Evolutionary conservation across 2,888 invertebrate species (phyloP).

Genomic region (Nomada fabriciana): DNA sequence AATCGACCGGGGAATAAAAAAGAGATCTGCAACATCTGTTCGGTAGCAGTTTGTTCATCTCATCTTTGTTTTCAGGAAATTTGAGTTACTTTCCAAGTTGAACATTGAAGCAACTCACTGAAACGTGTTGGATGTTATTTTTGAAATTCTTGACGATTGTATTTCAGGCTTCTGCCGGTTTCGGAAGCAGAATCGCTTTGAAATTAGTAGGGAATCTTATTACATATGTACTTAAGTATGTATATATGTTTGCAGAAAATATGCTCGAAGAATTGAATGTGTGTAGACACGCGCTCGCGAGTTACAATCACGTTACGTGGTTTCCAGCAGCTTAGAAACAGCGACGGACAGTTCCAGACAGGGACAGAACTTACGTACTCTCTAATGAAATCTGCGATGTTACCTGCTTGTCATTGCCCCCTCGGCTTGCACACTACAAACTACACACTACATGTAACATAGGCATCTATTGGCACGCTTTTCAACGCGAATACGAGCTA

Average conservation of each 20-base stretch:
- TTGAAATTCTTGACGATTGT: neutral
- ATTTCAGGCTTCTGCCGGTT: neutral
- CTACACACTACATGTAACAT: neutral
- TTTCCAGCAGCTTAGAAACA: conserved; percentile 49
- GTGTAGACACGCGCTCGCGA: conserved; percentile 29
- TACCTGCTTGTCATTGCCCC: conserved; percentile 64
- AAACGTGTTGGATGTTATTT: neutral
- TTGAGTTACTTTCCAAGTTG: neutral
- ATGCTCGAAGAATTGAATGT: conserved; percentile 59
- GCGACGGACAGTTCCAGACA: conserved; percentile 13
- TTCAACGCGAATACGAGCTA: conserved; percentile 22
- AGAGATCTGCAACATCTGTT: neutral
- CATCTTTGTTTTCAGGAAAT: neutral
- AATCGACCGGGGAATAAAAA: neutral
- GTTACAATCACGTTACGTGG: conserved; percentile 62
- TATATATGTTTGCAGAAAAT: conserved; percentile 42
- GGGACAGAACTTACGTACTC: conserved; percentile 47
- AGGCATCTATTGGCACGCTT: conserved; percentile 46
- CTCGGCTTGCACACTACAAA: conserved; percentile 4
- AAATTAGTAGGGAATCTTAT: conserved; percentile 3
- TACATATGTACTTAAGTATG: neutral
- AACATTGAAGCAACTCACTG: neutral
- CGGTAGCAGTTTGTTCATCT: neutral
- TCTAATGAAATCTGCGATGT: conserved; percentile 67
- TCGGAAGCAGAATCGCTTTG: conserved; percentile 10